Evolutionary conservation across 2,113 vertebrate species (phyloP).

Genomic region (Trogon melanurus): DNA sequence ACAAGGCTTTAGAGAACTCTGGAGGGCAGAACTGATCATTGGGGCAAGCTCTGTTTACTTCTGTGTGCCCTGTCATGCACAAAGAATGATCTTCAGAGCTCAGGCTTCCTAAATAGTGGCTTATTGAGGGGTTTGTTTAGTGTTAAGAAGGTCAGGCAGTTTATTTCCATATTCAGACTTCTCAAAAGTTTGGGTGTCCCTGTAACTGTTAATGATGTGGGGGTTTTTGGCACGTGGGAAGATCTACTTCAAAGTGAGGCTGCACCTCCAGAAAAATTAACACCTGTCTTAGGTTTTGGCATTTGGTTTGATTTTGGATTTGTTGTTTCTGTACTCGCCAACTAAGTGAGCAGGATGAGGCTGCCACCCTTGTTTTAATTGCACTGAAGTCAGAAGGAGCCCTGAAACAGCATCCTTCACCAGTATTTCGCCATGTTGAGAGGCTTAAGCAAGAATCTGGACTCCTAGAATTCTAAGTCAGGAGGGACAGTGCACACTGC

Average conservation of each 20-base stretch:
- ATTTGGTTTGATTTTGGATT: not conserved
- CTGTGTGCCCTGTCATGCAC: not conserved
- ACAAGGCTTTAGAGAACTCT: not conserved
- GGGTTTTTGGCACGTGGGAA: not conserved
- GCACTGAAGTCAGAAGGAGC: not conserved
- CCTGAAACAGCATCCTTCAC: not conserved
- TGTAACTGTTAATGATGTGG: fast-evolving
- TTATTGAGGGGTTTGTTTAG: not conserved
- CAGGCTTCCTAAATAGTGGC: not conserved
- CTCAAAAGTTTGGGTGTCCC: not conserved
- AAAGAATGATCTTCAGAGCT: not conserved
- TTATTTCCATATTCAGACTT: not conserved
- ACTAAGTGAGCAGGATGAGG: not conserved
- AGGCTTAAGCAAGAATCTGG: not conserved
- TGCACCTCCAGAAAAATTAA: not conserved
- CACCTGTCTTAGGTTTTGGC: not conserved
- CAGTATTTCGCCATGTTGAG: not conserved
- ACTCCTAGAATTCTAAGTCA: not conserved
- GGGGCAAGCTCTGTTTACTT: not conserved
- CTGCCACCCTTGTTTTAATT: not conserved
- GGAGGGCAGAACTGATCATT: not conserved
- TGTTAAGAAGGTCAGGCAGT: not conserved
- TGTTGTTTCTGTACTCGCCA: not conserved
- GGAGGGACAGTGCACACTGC: not conserved
- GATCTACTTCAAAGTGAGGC: not conserved